phyloP scores from a whole-genome alignment of 2,113 vertebrate genomes.

The Laticauda laticaudata region DNA sequence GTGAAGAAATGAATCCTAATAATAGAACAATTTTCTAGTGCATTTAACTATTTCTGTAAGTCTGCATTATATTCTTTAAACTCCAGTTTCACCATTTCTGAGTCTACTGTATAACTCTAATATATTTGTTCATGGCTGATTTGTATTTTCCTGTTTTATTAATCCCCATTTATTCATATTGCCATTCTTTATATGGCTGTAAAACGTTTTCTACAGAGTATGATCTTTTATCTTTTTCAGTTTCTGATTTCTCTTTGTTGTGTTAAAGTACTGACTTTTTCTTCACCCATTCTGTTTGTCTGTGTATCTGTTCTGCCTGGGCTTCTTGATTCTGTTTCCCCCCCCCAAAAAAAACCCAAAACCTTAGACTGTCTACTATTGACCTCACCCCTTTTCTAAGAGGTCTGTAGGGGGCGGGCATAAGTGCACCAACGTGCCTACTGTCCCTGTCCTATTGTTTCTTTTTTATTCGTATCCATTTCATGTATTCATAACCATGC shows the following conservation, averaged over 20 bases:
- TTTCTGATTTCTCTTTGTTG: background rate
- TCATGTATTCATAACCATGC: too few relatives aligned
- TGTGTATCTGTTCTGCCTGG: background rate
- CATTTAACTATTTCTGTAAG: background rate
- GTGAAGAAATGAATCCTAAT: background rate
- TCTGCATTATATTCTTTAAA: background rate
- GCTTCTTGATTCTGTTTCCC: background rate
- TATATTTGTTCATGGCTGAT: background rate
- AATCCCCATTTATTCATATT: background rate
- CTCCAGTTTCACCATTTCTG: background rate
- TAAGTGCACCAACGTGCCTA: too few relatives aligned
- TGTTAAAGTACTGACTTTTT: background rate
- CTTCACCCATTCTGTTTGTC: background rate
- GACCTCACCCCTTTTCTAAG: too few relatives aligned
- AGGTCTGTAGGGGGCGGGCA: too few relatives aligned
- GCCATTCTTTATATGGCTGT: background rate
- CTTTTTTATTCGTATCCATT: too few relatives aligned
- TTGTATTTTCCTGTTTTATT: background rate
- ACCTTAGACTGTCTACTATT: too few relatives aligned
- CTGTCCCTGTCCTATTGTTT: too few relatives aligned
- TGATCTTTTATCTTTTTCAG: background rate
- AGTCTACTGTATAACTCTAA: background rate
- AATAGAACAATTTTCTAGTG: background rate
- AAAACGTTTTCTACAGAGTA: background rate
- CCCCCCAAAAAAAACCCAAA: background rate